Evolutionary conservation across 2,888 invertebrate species (phyloP).

Genomic region (Caenorhabditis plicata): DNA sequence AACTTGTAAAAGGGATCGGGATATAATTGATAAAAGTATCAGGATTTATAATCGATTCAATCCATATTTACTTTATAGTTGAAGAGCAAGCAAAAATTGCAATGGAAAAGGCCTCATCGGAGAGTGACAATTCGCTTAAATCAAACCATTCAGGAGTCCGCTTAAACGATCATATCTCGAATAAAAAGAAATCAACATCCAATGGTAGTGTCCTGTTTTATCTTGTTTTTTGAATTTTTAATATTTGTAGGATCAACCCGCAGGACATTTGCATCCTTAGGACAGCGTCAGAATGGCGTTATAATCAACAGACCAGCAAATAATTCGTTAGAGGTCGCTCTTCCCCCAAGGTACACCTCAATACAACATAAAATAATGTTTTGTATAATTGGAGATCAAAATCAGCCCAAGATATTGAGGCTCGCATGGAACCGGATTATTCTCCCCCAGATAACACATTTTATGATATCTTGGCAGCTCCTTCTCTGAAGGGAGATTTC

Average conservation of each 20-base stretch:
- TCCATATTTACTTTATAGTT: too few species aligned
- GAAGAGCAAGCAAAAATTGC: conserved; percentile 10
- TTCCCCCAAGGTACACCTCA: conserved; percentile 27
- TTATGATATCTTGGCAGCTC: background rate
- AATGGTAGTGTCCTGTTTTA: too few species aligned
- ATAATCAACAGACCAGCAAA: conserved; percentile 30
- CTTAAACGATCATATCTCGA: conserved; percentile 24
- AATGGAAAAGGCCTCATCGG: conserved; percentile 14
- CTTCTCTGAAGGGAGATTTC: background rate
- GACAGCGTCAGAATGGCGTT: conserved; percentile 38
- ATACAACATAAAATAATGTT: background rate
- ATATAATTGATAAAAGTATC: conserved; percentile 11
- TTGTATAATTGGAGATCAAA: conserved; percentile 27
- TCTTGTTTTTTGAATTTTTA: too few species aligned
- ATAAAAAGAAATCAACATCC: too few species aligned
- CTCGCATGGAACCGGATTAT: conserved; percentile 4
- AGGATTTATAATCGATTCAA: too few species aligned
- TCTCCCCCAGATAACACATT: background rate
- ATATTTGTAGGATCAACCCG: background rate
- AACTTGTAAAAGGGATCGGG: conserved; percentile 7
- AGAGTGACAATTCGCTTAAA: conserved; percentile 24
- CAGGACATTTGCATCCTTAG: conserved; percentile 40
- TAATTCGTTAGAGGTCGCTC: conserved; percentile 23
- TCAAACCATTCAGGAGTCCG: conserved; percentile 9
- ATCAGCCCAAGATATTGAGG: conserved; percentile 35